phyloP scores from a whole-genome alignment of 2,888 invertebrate species.

The Melinaea menophilus region DNA sequence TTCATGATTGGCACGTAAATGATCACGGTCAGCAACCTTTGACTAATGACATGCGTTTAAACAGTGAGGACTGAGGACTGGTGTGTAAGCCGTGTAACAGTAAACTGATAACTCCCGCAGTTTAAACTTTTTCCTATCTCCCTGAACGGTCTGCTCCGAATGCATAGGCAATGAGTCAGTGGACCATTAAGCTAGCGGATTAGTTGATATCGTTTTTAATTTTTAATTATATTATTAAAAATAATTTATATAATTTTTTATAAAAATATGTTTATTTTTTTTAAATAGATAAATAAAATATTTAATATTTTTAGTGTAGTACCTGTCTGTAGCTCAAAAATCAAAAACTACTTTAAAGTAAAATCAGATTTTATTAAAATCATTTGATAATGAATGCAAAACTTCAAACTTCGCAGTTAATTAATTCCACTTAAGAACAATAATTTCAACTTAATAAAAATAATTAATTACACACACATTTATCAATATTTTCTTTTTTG shows the following conservation, averaged over 20 bases:
- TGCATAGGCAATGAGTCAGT: constrained; percentile 75
- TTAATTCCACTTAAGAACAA: too few relatives aligned
- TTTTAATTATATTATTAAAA: neutral
- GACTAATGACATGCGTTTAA: constrained; percentile 68
- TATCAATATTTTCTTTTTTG: too few relatives aligned
- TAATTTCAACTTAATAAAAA: too few relatives aligned
- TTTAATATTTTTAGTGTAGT: neutral
- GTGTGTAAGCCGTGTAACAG: constrained; percentile 52
- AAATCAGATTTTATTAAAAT: too few relatives aligned
- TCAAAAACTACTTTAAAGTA: too few relatives aligned
- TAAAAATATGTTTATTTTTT: neutral
- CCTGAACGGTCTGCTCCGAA: constrained; percentile 68
- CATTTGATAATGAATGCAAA: too few relatives aligned
- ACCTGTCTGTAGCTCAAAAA: too few relatives aligned
- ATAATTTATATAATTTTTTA: neutral
- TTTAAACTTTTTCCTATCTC: constrained; percentile 68
- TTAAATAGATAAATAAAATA: neutral
- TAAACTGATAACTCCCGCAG: constrained; percentile 71
- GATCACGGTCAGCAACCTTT: constrained; percentile 70
- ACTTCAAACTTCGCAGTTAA: too few relatives aligned
- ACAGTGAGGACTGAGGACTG: constrained; percentile 48
- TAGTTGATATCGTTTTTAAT: neutral
- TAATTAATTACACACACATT: too few relatives aligned
- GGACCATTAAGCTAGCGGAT: constrained; percentile 44
- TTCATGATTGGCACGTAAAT: constrained; percentile 36